Base-by-base conservation (phyloP, 30 jellyfish, hydroid and myxozoan genomes). In the Calvadosia cruxmelitensis region DNA sequence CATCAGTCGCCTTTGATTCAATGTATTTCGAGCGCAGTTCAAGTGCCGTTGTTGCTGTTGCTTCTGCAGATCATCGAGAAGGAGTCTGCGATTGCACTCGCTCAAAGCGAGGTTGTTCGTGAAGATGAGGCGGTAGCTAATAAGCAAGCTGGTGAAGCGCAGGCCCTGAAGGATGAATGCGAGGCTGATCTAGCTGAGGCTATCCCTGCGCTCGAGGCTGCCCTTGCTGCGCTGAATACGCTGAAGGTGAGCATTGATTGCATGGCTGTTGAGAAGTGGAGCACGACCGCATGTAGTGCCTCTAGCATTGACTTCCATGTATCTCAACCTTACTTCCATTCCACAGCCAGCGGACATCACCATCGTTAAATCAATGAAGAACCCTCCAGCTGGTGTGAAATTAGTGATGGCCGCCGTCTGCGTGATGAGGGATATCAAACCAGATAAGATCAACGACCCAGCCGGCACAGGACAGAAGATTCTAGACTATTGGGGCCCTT, bases 181-280 rank as follows among this genome's bases (percentile, higher is more conserved):
- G 99, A 91, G 80, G 99, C 99, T 27, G 99, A 91, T 0, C 85
- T 91, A 2, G 99, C 99, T 0, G 99, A 91, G 63, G 99, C 99
- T 3, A 91, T 91, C 1, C 99, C 99, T 34, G 99, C 99, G 0
- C 74, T 91, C 30, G 99, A 91, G 33, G 99, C 99, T 49, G 99
- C 99, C 3, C 49, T 91, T 33, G 69, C 95, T 53, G 99, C 99
- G 16, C 79, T 91, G 64, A 81, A 91, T 52, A 91, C 99, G 2
- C 75, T 91, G 63, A 91, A 91, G 94, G 99, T 91, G 78, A 1
- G 57, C n/a, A n/a, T n/a, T n/a, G n/a, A n/a, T n/a, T n/a, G n/a
- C n/a, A n/a, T n/a, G n/a, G n/a, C n/a, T n/a, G n/a, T n/a, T n/a
- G n/a, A n/a, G n/a, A n/a, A n/a, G n/a, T n/a, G n/a, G n/a, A n/a